Evolutionary conservation across 1,140 invertebrate species (phyloP).

Genomic region (Campodea augens): DNA sequence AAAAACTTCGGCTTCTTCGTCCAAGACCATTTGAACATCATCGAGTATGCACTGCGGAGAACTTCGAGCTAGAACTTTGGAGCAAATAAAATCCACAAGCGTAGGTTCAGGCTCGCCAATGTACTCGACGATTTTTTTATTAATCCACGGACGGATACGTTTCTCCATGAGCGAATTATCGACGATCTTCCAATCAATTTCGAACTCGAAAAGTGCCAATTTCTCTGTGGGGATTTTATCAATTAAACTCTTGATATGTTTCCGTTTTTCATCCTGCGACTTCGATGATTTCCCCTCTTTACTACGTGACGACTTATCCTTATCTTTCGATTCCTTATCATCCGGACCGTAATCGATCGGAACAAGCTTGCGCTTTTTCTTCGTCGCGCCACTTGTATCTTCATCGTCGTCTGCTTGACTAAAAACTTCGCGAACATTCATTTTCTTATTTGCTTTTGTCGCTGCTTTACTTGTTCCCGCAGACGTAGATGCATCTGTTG

Average conservation of each 20-base stretch:
- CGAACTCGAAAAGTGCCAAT: slow-evolving; percentile 82
- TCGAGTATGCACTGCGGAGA: slow-evolving; percentile 84
- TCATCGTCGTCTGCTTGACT: slow-evolving; percentile 78
- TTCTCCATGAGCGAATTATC: slow-evolving; percentile 85
- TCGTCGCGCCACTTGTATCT: slow-evolving; percentile 25
- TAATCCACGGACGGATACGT: slow-evolving; percentile 95
- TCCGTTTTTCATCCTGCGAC: slow-evolving; percentile 82
- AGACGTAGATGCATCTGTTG: no score
- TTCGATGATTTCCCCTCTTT: slow-evolving; percentile 42
- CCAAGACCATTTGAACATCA: slow-evolving; percentile 97
- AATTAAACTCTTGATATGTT: slow-evolving; percentile 89
- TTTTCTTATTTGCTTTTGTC: slow-evolving; percentile 58
- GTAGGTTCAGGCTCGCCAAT: slow-evolving; percentile 98
- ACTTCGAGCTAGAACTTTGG: slow-evolving; percentile 83
- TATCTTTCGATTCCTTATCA: slow-evolving; percentile 38
- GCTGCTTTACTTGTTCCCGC: no score
- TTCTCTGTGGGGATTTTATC: slow-evolving; percentile 97
- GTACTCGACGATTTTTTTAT: slow-evolving; percentile 98
- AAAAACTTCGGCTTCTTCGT: slow-evolving; percentile 98
- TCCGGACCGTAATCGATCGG: slow-evolving; percentile 45
- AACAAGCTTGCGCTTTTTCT: slow-evolving; percentile 64
- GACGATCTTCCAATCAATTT: slow-evolving; percentile 77
- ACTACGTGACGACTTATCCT: slow-evolving; percentile 33
- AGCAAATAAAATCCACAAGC: slow-evolving; percentile 95
- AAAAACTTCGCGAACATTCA: slow-evolving; percentile 75